Evolutionary conservation across 2,888 invertebrate genomes (phyloP).

Genomic region (Noctua janthina): DNA sequence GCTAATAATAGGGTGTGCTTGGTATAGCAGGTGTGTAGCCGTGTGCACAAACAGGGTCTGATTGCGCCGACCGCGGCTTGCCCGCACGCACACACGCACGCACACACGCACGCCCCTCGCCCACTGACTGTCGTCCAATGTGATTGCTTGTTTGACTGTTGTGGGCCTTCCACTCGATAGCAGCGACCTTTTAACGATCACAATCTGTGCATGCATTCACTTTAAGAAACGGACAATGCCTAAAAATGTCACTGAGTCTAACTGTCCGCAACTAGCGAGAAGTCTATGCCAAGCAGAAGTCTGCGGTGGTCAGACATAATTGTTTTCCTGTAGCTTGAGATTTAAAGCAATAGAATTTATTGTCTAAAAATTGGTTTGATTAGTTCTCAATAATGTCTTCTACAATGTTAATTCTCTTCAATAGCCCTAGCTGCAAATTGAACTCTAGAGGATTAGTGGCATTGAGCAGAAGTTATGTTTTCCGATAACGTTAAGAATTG

Average conservation of each 20-base stretch:
- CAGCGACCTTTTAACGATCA: background rate
- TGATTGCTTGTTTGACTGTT: constrained; percentile 11
- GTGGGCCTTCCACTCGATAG: background rate
- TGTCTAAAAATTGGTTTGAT: background rate
- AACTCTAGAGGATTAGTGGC: constrained; percentile 3
- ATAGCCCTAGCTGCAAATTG: background rate
- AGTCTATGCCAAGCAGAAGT: background rate
- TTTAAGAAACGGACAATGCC: background rate
- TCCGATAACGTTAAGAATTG: background rate
- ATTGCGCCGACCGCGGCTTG: constrained; percentile 53
- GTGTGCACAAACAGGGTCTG: constrained; percentile 42
- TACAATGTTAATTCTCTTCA: background rate
- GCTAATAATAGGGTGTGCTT: background rate
- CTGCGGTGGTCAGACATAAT: background rate
- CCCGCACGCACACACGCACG: background rate
- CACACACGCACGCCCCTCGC: background rate
- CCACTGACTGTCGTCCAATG: constrained; percentile 9
- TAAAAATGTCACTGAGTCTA: background rate
- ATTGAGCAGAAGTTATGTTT: background rate
- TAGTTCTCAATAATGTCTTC: background rate
- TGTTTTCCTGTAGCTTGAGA: background rate
- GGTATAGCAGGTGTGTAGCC: background rate
- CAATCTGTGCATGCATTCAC: background rate
- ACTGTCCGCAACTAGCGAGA: background rate
- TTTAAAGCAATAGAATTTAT: background rate